Percentiles rank a stretch among this genome's conserved stretches.
These are phyloP conservation scores for Melanotaenia boesemani DNA, from an alignment of 2,797 vertebrate genomes.

Conservation along the genomic window DNA sequence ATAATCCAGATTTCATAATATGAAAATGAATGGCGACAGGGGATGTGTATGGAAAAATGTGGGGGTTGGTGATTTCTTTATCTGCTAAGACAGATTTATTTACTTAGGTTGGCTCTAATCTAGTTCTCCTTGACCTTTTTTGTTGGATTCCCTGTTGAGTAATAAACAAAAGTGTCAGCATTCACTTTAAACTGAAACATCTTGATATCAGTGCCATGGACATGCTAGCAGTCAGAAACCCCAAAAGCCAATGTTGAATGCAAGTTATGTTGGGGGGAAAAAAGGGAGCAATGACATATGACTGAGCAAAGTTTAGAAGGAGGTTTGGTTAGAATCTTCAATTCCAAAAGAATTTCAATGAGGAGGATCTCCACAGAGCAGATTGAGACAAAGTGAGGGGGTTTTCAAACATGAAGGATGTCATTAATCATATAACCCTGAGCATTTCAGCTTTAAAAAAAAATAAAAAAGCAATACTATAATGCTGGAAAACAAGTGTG, in stretches of 20 bases:
- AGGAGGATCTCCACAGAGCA: constrained; percentile 38
- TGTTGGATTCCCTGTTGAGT: constrained; percentile 8
- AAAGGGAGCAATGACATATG: constrained; percentile 29
- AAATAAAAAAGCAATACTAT: constrained; percentile 23
- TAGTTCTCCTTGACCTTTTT: background rate
- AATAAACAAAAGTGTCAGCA: constrained; percentile 12
- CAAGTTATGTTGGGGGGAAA: constrained; percentile 3
- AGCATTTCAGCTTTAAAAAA: constrained; percentile 30
- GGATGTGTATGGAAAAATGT: constrained; percentile 18
- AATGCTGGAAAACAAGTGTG: constrained; percentile 27
- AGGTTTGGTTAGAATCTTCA: constrained; percentile 27
- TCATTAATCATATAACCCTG: constrained; percentile 49
- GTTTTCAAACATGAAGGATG: constrained; percentile 47
- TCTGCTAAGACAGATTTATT: constrained; percentile 10
- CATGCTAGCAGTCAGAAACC: constrained; percentile 15
- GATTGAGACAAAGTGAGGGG: constrained; percentile 43
- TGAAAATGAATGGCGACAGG: constrained; percentile 27
- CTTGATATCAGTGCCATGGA: constrained; percentile 9
- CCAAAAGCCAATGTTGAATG: constrained; percentile 24
- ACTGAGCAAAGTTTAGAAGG: constrained; percentile 29
- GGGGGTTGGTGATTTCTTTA: constrained; percentile 13
- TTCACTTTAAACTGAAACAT: constrained; percentile 20
- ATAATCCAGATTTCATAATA: constrained; percentile 24
- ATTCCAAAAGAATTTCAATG: constrained; percentile 46
- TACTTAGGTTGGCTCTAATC: constrained; percentile 25